Percentiles rank a stretch among this genome's conserved stretches.
phyloP scores from a whole-genome alignment of 92 coral and sea anemone species.

The Zoanthus sociatus region DNA sequence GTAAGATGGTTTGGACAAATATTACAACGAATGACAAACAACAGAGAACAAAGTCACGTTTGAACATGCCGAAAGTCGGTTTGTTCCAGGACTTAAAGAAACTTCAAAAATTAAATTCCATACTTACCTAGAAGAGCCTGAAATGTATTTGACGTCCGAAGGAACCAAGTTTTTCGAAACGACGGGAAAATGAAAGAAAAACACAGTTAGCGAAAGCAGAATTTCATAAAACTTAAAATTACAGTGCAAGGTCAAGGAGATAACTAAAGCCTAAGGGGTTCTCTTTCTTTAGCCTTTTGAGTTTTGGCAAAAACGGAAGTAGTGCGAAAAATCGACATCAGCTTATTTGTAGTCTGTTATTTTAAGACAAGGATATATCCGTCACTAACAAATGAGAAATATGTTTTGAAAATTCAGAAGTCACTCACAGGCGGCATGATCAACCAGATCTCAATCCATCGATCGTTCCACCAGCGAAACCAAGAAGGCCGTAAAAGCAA shows the following conservation, averaged over 20 bases:
- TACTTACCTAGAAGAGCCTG: slow-evolving; percentile 76
- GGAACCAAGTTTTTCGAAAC: background rate
- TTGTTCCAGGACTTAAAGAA: background rate
- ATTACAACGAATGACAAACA: too few species aligned
- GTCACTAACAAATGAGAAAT: background rate
- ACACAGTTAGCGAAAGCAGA: background rate
- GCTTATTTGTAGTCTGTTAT: background rate
- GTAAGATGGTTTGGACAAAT: too few species aligned
- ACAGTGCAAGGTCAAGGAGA: background rate
- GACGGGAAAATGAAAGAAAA: background rate
- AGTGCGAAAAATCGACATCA: background rate
- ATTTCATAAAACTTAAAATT: background rate
- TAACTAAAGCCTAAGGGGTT: background rate
- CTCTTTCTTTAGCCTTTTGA: background rate
- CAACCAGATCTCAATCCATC: slow-evolving; percentile 75
- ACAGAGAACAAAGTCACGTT: too few species aligned
- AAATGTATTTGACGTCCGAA: background rate
- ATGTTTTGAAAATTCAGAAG: background rate
- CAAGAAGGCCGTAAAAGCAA: slow-evolving; percentile 84
- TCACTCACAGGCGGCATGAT: slow-evolving; percentile 85
- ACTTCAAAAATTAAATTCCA: background rate
- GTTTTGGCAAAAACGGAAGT: background rate
- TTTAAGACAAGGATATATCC: background rate
- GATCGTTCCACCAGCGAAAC: slow-evolving; percentile 90
- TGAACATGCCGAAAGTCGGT: too few species aligned